Base-by-base conservation (phyloP, 2,113 vertebrate genomes). In the Anguilla japonica region DNA sequence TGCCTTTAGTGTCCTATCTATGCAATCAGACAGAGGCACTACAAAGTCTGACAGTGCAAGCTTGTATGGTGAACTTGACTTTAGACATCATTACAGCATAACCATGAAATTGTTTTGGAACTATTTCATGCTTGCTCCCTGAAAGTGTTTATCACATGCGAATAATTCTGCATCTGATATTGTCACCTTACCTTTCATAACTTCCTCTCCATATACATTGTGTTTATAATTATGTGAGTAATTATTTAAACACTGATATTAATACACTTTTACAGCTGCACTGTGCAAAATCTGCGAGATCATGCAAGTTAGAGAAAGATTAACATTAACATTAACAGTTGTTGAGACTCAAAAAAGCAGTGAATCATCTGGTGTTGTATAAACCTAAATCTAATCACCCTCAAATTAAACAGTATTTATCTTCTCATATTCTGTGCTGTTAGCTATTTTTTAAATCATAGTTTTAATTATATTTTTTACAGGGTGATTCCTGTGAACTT, bases 401-500 rank as follows among this genome's bases (percentile, higher is more conserved):
- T 81, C 2, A 16, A 18, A 39, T 81, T 20, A n/a, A 46, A 41
- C 3, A 83, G 29, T 26, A n/a, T 14, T 78, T 15, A 8, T 56
- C 41, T 71, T 57, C 84, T 41, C 1, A 53, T 75, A 29, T 75
- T 34, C 1, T 75, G n/a, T 34, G 6, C 71, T 34, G 56, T 75
- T 82, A 14, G 39, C 53, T 34, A 18, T 5, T 56, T 87, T 0
- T 9, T 78, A 29, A 67, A 41, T 82, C 50, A 9, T 57, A 84
- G 71, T 85, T 56, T 67, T 79, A 75, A 53, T 53, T 41, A 75
- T 1, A 75, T 63, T 34, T 83, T 90, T 89, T 43, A 26, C 78
- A 91, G 87, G 87, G 89, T 67, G 84, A 63, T 26, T 50, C 71
- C 67, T 29, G 63, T 63, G 87, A n/a, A 40, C 85, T 81, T 53